Evolutionary conservation across 2,797 vertebrate species (phyloP), one percentile per base, ranked within the genome.

Genomic region (Huso huso): DNA sequence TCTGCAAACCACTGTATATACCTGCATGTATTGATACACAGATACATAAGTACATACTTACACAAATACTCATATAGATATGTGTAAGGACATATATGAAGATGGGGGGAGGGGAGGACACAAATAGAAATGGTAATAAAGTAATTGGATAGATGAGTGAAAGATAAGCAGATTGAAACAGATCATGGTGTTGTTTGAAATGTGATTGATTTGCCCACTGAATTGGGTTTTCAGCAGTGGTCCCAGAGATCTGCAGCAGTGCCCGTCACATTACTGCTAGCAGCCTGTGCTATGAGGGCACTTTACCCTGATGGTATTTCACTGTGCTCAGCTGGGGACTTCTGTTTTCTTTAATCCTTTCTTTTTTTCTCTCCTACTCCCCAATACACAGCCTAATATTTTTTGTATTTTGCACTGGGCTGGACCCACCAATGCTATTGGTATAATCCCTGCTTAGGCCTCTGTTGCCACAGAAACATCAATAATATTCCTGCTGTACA

Each of bases 401-500:
- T 59, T 11, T 69, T 66, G 37, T 37, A 37, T 37, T 77, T 78
- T 67, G 76, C 68, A 15, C 65, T 52, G 59, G 68, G 73, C 74
- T 68, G 69, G 67, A 67, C 66, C 12, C 60, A 64, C 68, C 68
- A 71, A 75, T 73, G 68, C 71, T 75, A 74, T 72, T 70, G 75
- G 74, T 83, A 83, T 87, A 91, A 89, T 90, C 84, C 85, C 83
- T 63, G 74, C 83, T 86, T 82, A 86, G 84, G 77, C 77, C 75
- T 68, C 75, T 79, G 87, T 90, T 88, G 83, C 87, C 85, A 82
- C 88, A 89, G 88, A 89, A 92, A 91, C 88, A 87, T 90, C 84
- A 91, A 92, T 92, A 92, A 88, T 85, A 85, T 89, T 88, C 82
- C 81, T 87, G 82, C 82, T 87, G 75, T 81, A 89, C 87, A 90